A percentile compares a stretch with the other conserved stretches of the same genome.
These are phyloP conservation scores for Tetheella fluctuosa DNA, from an alignment of 2,888 invertebrate species.

Conservation along the genomic window DNA sequence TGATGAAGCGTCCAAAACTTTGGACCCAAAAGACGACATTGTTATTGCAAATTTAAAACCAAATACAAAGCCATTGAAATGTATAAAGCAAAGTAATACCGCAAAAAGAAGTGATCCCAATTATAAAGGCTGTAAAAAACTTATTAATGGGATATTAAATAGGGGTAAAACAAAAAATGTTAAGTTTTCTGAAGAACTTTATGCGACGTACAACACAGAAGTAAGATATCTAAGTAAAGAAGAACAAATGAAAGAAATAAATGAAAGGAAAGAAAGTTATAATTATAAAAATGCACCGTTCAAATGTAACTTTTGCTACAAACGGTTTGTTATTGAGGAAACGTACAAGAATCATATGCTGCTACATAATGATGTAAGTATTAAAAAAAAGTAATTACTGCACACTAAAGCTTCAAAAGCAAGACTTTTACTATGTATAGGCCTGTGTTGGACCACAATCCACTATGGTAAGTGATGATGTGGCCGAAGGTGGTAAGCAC, in stretches of 20 bases:
- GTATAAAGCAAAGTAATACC: background rate
- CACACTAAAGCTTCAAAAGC: too few species aligned
- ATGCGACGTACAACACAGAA: conserved; percentile 11
- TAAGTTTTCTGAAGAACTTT: background rate
- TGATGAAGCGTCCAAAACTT: background rate
- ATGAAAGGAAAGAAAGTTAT: conserved; percentile 6
- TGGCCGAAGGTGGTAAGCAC: too few species aligned
- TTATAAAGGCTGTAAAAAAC: background rate
- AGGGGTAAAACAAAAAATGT: background rate
- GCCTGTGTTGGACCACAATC: too few species aligned
- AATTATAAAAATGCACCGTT: conserved; percentile 14
- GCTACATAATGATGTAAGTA: conserved; percentile 15
- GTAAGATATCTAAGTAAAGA: conserved; percentile 7
- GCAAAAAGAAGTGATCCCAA: background rate
- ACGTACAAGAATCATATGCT: conserved; percentile 10
- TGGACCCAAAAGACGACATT: background rate
- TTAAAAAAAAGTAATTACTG: too few species aligned
- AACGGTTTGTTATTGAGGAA: conserved; percentile 10
- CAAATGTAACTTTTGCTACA: conserved; percentile 16
- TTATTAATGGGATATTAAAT: background rate
- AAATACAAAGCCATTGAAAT: background rate
- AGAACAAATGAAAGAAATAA: conserved; percentile 10
- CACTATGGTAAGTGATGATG: too few species aligned
- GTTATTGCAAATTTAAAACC: background rate
- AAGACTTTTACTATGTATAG: too few species aligned